Evolutionary conservation across 2,113 vertebrate species (phyloP), one percentile per base, ranked within the genome.

Genomic region (Gobius niger): DNA sequence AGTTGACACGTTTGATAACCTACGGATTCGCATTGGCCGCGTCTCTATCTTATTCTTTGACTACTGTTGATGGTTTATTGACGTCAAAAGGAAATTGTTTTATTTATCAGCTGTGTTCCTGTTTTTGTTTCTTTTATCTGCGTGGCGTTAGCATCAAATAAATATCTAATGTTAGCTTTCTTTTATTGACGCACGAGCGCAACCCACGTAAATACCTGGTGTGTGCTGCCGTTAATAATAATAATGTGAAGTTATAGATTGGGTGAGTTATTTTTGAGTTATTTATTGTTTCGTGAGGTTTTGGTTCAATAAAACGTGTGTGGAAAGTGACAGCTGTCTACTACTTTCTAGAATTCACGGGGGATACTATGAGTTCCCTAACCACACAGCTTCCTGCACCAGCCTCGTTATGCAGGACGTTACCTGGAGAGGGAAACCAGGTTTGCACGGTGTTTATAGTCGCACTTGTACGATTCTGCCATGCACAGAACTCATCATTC

Each of bases 341-440:
- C 49, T 65, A 6, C 12, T 83, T 15, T 83, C 49, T 71, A 91
- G 88, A 82, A 57, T 71, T 70, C 1, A 73, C 68, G 76, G 0
- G 0, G 46, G 75, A 79, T 85, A 89, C 16, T 77, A 99, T 99
- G 97, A 94, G 91, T 81, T 93, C 94, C 78, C 74, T 94, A 50
- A 87, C 95, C 78, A 78, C 88, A 76, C 93, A 94, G 76, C 81
- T 89, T 70, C 86, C 88, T 68, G 74, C 92, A 78, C 89, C 95
- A 75, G 92, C 91, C 81, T 87, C 83, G 50, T 63, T 94, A 90
- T 94, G 92, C 90, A 93, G 92, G 75, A 79, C 91, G 47, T 74
- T 94, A 44, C 81, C 94, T 0, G 93, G 92, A 70, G 95, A 95
- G 44, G 89, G 90, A 19, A 93, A 90, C 79, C 94, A 95, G 96